Evolutionary conservation across 1,140 invertebrate genomes (phyloP), one percentile per base, ranked within the genome.

Genomic region (Vanessa atalanta): DNA sequence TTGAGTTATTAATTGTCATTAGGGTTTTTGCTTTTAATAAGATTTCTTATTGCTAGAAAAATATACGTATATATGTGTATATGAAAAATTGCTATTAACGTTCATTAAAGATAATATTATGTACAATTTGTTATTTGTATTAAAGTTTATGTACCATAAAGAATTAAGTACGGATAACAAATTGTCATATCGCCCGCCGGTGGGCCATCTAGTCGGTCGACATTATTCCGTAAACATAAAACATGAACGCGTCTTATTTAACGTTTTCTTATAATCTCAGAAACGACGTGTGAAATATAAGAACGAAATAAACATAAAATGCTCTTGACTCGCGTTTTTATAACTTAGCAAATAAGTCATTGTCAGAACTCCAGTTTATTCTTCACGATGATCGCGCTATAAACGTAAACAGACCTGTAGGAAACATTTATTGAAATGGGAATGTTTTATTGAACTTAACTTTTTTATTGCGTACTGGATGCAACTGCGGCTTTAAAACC

Each of bases 281-380:
- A 75, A 80, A 80, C 77, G 81, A 84, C 83, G 80, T 88, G 85
- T 88, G 86, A 89, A 90, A 89, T 86, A 85, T 85, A 85, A 83
- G 80, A 82, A 78, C 70, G 81, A 76, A 85, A 85, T 88, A 84
- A 88, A 86, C 85, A 85, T 90, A 88, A 89, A 89, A 86, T 81
- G 65, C 78, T 75, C 73, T 78, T 73, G 61, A 73, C 70, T 75
- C 73, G 65, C 70, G 76, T 85, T 86, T 89, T 90, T 89, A 90
- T 85, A 87, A 86, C 89, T 87, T 78, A 55, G 81, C 82, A 88
- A 89, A 88, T 88, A 88, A 89, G 82, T 85, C 86, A 86, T 87
- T 89, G 87, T 88, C 82, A 82, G 82, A 82, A 83, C 70, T 76
- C 78, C 72, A 81, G 75, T 83, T 81, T 83, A 83, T 86, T 79